Evolutionary conservation across 1,140 invertebrate genomes (phyloP), one percentile per base, ranked within the genome.

Genomic region (Dreissena polymorpha): DNA sequence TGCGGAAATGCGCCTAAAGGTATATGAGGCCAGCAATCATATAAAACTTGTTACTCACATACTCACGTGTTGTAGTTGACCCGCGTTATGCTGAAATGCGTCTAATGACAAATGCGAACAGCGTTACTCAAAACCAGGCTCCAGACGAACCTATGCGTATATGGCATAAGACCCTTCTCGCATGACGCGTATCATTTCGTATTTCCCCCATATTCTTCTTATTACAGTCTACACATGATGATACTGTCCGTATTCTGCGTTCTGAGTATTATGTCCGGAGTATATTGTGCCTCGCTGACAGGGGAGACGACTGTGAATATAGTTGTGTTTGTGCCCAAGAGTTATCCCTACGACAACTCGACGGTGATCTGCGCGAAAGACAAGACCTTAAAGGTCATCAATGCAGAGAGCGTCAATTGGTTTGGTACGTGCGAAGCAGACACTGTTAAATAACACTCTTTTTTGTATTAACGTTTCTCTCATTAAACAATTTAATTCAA

Each of bases 151-250:
- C n/a, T n/a, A n/a, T n/a, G n/a, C n/a, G n/a, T 8, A 39, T 39
- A 39, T 39, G 39, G 39, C 39, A 39, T 39, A 39, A 39, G 39
- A 39, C 39, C 39, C 39, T 2, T 39, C 8, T 39, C 39, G 39
- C 39, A 39, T 8, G 39, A 39, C 39, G 39, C 39, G 2, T 39
- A 2, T 5, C 2, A 39, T 39, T 39, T 39, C 39, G 39, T 39
- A 39, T 8, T 2, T 39, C 2, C 39, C 39, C 39, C 8, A 2
- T 39, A 39, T 39, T 39, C 39, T 39, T 39, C 39, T 8, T 39
- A 64, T 76, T 83, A 69, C 72, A 86, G 85, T 57, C 69, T 86
- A 1, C 80, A 86, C 25, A 18, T 86, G 25, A 77, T 72, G 2
- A 60, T 86, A 10, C 21, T 86, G 63, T 68, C 64, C 13, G 73